Conservation (phyloP, 2,797 vertebrate species). For the Chiroxiphia lanceolata region DNA sequence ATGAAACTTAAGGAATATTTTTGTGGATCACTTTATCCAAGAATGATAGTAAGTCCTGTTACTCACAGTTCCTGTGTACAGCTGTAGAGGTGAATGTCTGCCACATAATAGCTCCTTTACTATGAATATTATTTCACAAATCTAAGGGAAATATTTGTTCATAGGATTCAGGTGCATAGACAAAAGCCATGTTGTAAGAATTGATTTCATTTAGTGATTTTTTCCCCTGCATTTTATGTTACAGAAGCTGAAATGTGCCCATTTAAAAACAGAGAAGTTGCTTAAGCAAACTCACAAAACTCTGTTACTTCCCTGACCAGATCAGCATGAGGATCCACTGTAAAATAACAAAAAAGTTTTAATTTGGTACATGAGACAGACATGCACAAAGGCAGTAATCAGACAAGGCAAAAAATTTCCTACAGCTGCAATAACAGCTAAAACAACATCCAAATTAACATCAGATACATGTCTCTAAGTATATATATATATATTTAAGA, state of each 20-base stretch:
- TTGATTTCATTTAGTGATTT: rapidly evolving
- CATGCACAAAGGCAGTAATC: neutral
- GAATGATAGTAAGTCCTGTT: neutral
- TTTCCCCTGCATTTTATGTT: neutral
- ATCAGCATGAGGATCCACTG: neutral
- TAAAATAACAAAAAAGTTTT: neutral
- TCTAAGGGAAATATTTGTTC: neutral
- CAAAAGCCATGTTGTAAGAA: neutral
- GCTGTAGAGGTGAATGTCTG: neutral
- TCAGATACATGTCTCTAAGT: neutral
- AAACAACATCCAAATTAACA: neutral
- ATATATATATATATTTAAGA: neutral
- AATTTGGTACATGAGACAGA: neutral
- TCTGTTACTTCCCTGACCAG: neutral
- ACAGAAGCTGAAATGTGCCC: neutral
- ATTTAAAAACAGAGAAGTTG: neutral
- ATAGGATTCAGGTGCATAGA: neutral
- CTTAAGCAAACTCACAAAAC: neutral
- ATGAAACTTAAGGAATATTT: neutral
- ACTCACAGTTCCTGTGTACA: neutral
- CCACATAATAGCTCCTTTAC: neutral
- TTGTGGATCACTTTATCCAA: neutral
- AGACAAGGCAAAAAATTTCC: neutral
- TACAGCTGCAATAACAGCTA: neutral
- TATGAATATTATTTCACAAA: neutral